Evolutionary conservation across 2,113 vertebrate genomes (phyloP).

Genomic region (Leptobrachium ailaonicum): DNA sequence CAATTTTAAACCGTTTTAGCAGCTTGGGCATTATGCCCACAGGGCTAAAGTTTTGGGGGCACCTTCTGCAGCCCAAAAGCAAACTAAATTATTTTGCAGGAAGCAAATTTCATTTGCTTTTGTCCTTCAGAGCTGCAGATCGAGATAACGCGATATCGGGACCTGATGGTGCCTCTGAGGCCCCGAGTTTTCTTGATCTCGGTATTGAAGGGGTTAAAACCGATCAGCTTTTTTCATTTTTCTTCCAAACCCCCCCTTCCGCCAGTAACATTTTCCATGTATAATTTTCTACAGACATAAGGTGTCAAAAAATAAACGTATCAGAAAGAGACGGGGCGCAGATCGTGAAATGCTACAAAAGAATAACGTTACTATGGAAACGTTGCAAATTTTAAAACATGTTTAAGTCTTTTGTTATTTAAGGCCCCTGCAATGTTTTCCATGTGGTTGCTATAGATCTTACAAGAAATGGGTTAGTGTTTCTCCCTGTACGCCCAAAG

Average conservation of each 20-base stretch:
- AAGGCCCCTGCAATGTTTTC: not conserved
- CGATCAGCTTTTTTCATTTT: no score
- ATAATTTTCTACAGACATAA: not conserved
- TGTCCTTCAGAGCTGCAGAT: no score
- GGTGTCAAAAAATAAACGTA: not conserved
- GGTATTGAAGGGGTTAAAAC: no score
- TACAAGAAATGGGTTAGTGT: not conserved
- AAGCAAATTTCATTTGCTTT: no score
- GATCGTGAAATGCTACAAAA: not conserved
- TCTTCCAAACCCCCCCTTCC: not conserved
- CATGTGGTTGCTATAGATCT: not conserved
- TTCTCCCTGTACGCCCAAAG: not conserved
- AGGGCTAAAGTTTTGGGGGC: no score
- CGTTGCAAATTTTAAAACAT: not conserved
- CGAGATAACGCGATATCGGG: no score
- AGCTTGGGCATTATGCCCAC: no score
- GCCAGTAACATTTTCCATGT: not conserved
- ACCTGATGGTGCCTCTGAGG: no score
- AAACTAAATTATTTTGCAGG: no score
- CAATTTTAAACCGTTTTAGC: no score
- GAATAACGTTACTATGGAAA: not conserved
- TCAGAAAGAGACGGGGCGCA: not conserved
- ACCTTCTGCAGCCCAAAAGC: no score
- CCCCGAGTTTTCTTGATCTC: no score
- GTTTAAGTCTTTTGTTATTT: not conserved